Conservation (phyloP, 1,140 invertebrate genomes). For the Monochamus saltuarius region DNA sequence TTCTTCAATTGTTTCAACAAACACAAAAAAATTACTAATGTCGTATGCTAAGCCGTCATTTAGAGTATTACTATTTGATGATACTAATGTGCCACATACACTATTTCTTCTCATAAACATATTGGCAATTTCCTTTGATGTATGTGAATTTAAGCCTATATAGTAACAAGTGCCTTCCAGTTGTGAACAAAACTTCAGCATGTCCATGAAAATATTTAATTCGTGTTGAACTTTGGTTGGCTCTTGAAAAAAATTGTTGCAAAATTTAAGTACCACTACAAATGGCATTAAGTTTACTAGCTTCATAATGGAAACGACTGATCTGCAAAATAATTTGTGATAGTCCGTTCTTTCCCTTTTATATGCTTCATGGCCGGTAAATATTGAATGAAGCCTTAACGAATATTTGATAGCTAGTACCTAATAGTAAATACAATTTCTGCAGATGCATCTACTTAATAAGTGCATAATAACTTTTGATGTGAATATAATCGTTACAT, state of each 20-base stretch:
- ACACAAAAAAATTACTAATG: conserved; percentile 5
- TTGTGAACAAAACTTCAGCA: not conserved
- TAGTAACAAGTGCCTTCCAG: conserved; percentile 1
- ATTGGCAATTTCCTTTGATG: not conserved
- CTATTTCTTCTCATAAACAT: conserved; percentile 1
- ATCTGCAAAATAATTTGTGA: too few species aligned
- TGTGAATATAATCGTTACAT: too few species aligned
- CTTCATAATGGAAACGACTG: too few species aligned
- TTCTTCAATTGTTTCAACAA: conserved; percentile 1
- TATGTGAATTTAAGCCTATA: not conserved
- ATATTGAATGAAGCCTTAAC: too few species aligned
- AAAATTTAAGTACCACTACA: not conserved
- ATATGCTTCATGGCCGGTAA: too few species aligned
- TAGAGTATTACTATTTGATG: not conserved
- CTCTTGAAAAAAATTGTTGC: not conserved
- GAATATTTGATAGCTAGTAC: too few species aligned
- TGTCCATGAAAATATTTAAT: not conserved
- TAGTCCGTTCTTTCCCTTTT: too few species aligned
- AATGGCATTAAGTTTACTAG: not conserved
- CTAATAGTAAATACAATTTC: too few species aligned
- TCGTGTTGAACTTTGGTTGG: not conserved
- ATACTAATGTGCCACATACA: not conserved
- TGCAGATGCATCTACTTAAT: too few species aligned
- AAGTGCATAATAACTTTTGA: too few species aligned
- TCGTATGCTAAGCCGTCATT: not conserved